Conservation (phyloP, 2,888 invertebrate species). For the Melanchra persicariae region DNA sequence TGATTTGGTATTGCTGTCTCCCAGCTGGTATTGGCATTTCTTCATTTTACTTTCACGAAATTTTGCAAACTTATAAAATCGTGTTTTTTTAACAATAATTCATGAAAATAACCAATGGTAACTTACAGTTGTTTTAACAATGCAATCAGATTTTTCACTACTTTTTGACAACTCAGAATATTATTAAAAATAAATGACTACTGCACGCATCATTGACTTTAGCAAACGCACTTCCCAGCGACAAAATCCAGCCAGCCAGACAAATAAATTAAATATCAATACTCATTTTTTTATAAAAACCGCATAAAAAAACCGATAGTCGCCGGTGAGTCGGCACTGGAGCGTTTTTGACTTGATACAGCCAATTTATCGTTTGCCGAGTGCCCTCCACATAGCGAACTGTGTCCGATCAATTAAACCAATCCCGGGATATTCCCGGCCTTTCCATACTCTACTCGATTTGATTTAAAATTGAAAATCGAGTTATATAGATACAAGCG, state of each 20-base stretch:
- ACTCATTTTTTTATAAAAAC: constrained; percentile 50
- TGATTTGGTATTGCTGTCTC: constrained; percentile 1
- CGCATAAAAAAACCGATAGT: constrained; percentile 49
- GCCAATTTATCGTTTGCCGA: constrained; percentile 65
- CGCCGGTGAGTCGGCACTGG: constrained; percentile 48
- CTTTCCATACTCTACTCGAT: constrained; percentile 56
- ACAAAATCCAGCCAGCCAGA: constrained; percentile 38
- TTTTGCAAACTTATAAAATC: too few relatives aligned
- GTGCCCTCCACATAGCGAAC: constrained; percentile 63
- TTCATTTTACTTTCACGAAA: not conserved
- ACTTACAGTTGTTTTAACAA: too few relatives aligned
- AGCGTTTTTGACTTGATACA: constrained; percentile 64
- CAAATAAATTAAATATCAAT: constrained; percentile 58
- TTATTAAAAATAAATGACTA: not conserved
- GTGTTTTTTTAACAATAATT: too few relatives aligned
- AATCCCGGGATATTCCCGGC: constrained; percentile 64
- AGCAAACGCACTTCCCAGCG: constrained; percentile 19
- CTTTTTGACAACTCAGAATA: not conserved
- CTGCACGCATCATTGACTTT: constrained; percentile 11
- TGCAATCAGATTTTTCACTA: not conserved
- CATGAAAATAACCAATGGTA: too few relatives aligned
- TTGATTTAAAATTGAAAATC: constrained; percentile 65
- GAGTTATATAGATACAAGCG: constrained; percentile 44
- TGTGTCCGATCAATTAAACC: constrained; percentile 69
- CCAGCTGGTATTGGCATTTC: not conserved